Base-by-base conservation (phyloP, 2,797 vertebrate genomes). In the Ptychobarbus kaznakovi region DNA sequence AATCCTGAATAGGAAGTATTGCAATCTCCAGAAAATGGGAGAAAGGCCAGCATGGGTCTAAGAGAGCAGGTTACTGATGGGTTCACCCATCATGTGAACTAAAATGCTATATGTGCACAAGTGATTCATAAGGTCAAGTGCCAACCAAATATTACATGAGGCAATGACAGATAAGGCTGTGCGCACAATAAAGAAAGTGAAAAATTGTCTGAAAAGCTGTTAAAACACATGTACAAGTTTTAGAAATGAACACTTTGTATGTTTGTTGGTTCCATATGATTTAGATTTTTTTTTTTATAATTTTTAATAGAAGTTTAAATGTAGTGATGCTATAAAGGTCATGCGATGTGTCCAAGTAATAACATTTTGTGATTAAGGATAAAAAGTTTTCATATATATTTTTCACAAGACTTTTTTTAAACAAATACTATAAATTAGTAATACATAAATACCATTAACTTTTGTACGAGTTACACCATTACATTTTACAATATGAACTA, bases 1-100 rank as follows among this genome's bases (percentile, higher is more conserved):
- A 94, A 93, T 88, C 95, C 90, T 79, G 90, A 93, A 96, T 94
- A 95, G 97, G 97, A 96, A 97, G 96, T 96, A 97, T 96, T 92
- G 81, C 92, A 96, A 96, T 96, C 94, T 95, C 95, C 94, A 94
- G 94, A 93, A 92, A 91, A 89, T 86, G 83, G 95, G 96, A 96
- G 68, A 89, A 88, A 95, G 94, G 93, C 91, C 90, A 89, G 88
- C 83, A 80, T 85, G 90, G 35, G 82, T 85, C 85, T 88, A 65
- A 81, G 90, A 91, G 92, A 90, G 93, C 91, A 91, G 86, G 84
- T 87, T 88, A 86, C 32, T 70, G n/a, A 70, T 58, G 49, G 81
- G 75, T 84, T 78, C 58, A 66, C 58, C 0, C 38, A 65, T 49
- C 42, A 63, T 28, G 28, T 74, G 15, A 66, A 66, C 15, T 66